Evolutionary conservation across 2,113 vertebrate genomes (phyloP), one percentile per base, ranked within the genome.

Genomic region (Hymenochirus boettgeri): DNA sequence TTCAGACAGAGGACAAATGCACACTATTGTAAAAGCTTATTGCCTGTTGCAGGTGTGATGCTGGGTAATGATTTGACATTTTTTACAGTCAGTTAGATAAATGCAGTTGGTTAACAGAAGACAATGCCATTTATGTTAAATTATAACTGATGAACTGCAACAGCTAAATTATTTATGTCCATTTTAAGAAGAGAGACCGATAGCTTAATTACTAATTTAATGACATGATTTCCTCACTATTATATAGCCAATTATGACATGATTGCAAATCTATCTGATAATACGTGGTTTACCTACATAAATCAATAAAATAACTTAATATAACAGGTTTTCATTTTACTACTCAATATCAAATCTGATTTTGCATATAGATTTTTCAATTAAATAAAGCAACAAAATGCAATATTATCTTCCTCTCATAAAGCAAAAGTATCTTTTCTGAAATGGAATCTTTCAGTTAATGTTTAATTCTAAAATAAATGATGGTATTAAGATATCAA

Each of bases 11-110:
- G n/a, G n/a, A n/a, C n/a, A n/a, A n/a, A n/a, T n/a, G n/a, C n/a
- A n/a, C n/a, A n/a, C n/a, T n/a, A n/a, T n/a, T n/a, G n/a, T n/a
- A n/a, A n/a, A n/a, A n/a, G n/a, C n/a, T n/a, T n/a, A n/a, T n/a
- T n/a, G n/a, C n/a, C n/a, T n/a, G n/a, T n/a, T n/a, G n/a, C n/a
- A n/a, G n/a, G n/a, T n/a, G n/a, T n/a, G n/a, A n/a, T n/a, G n/a
- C n/a, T n/a, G 69, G 75, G 80, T 72, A 71, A 73, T 76, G 42
- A 33, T 52, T 62, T 71, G 77, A 69, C 72, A 57, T 53, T 58
- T 74, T 69, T 46, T 72, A 70, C 76, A 50, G 67, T 62, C 69
- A 37, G 60, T 37, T 42, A 71, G 55, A 77, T 81, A 77, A 80
- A 81, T 71, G 72, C 59, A 65, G 64, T 71, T 46, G 15, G 12